Evolutionary conservation across 2,888 invertebrate genomes (phyloP).

Genomic region (Calliscelio sp.): DNA sequence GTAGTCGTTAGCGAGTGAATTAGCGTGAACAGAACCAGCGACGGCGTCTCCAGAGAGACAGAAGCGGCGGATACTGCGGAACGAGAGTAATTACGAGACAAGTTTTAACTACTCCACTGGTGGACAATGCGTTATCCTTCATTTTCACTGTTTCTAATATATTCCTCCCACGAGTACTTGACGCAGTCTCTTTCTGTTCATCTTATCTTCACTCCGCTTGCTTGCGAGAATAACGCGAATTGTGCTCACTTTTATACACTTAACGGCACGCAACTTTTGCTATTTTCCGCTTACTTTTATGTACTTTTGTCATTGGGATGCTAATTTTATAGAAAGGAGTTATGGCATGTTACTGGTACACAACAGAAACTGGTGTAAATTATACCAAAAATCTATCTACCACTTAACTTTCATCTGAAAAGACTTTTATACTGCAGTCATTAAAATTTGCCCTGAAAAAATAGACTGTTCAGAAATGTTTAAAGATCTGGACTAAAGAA

Average conservation of each 20-base stretch:
- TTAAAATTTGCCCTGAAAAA: too few species aligned
- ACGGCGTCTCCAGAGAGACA: constrained; percentile 69
- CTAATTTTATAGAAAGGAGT: too few species aligned
- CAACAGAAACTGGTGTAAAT: too few species aligned
- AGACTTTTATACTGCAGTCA: too few species aligned
- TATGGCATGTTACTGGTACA: too few species aligned
- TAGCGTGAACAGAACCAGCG: constrained; percentile 67
- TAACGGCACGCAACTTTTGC: constrained; percentile 34
- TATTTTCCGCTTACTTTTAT: constrained; percentile 12
- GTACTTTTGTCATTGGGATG: too few species aligned
- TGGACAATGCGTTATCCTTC: constrained; percentile 85
- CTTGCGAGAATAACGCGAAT: constrained; percentile 44
- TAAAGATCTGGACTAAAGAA: too few species aligned
- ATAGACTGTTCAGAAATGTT: too few species aligned
- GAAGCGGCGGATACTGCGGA: constrained; percentile 80
- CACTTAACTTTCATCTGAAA: too few species aligned
- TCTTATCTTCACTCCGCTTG: constrained; percentile 45
- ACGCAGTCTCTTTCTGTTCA: constrained; percentile 57
- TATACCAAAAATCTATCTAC: too few species aligned
- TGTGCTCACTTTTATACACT: constrained; percentile 54
- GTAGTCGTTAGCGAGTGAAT: constrained; percentile 75
- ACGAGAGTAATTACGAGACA: constrained; percentile 85
- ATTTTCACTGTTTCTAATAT: constrained; percentile 84
- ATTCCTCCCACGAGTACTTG: constrained; percentile 80
- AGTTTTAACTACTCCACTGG: constrained; percentile 84